A percentile compares a stretch with the other conserved stretches of the same genome.
phyloP scores from a whole-genome alignment of 1,140 invertebrate genomes.

The Alviniconcha marisindica region DNA sequence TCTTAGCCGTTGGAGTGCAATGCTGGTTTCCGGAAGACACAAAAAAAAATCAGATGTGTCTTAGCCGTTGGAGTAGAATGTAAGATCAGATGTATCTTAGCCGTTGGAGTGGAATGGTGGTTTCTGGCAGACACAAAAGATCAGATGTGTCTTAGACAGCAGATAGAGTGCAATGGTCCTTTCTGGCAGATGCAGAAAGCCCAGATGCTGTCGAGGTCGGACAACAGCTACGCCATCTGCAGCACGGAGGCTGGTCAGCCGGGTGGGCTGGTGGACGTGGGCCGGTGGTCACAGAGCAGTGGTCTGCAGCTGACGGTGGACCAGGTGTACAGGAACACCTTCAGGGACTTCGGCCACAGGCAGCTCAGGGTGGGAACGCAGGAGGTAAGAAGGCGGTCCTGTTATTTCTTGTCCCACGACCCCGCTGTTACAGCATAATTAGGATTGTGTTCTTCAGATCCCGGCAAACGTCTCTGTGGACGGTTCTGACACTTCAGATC shows the following conservation, averaged over 20 bases:
- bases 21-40: too few relatives aligned
- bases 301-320: slow-evolving; percentile 33
- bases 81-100: too few relatives aligned
- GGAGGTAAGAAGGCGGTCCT: slow-evolving; percentile 42
- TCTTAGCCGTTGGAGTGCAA: too few relatives aligned
- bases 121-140: neutral
- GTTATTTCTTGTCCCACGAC: neutral
- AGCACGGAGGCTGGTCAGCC: slow-evolving; percentile 26
- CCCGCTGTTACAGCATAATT: neutral
- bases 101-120: too few relatives aligned
- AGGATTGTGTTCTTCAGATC: too few relatives aligned
- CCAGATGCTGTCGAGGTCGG: neutral
- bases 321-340: slow-evolving; percentile 45
- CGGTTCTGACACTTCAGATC: too few relatives aligned
- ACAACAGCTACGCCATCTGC: slow-evolving; percentile 29
- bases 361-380: slow-evolving; percentile 43
- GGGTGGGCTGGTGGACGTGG: slow-evolving; percentile 35
- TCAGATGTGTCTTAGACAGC: too few relatives aligned
- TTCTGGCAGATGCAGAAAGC: neutral
- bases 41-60: too few relatives aligned
- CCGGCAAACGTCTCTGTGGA: too few relatives aligned
- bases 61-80: too few relatives aligned
- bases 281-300: slow-evolving; percentile 31
- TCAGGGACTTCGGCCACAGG: slow-evolving; percentile 49
- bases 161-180: too few relatives aligned